Base-by-base conservation (phyloP, 2,888 invertebrate genomes). In the Oligia latruncula region DNA sequence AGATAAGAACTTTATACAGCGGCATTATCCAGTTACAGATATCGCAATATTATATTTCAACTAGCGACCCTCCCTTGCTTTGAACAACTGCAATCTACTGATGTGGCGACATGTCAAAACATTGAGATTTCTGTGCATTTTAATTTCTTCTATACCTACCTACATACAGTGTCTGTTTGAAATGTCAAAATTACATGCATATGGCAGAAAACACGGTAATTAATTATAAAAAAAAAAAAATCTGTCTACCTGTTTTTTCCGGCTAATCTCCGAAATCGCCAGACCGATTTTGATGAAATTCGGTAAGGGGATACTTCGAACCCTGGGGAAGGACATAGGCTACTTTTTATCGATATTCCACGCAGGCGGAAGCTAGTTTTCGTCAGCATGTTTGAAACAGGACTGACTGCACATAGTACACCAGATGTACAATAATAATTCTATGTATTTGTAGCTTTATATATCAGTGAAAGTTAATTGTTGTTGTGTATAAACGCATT, bases 401-500 rank as follows among this genome's bases (percentile, higher is more conserved):
- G 20, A 1, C 15, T 17, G 29, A 52, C 64, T 64, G 9, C 5
- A 15, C 4, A 29, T n/a, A 15, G 20, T n/a, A n/a, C 15, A 11
- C 20, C 20, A 1, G 1, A 20, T 2, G 4, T 60, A 40, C 1
- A 15, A 20, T 20, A 43, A 29, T n/a, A 49, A 5, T 46, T 55
- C 55, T 71, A 11, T 52, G 15, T 74, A 74, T 84, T 84, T 87
- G 80, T 79, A 68, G 71, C 23, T 84, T 55, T 66, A 40, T 49
- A 35, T 23, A 68, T 49, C 4, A 75, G 64, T 46, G 0, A 52
- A 62, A 20, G 35, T 60, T 46, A n/a, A 70, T 58, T 60, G 60
- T 74, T 87, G 49, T 79, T 72, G 60, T 77, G 43, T 71, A 74
- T 67, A 86, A 73, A 75, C n/a, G 35, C 80, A 62, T 60, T 64